These are phyloP conservation scores for Eleginops maclovinus DNA, from an alignment of 2,113 vertebrate species.

Conservation along the genomic window DNA sequence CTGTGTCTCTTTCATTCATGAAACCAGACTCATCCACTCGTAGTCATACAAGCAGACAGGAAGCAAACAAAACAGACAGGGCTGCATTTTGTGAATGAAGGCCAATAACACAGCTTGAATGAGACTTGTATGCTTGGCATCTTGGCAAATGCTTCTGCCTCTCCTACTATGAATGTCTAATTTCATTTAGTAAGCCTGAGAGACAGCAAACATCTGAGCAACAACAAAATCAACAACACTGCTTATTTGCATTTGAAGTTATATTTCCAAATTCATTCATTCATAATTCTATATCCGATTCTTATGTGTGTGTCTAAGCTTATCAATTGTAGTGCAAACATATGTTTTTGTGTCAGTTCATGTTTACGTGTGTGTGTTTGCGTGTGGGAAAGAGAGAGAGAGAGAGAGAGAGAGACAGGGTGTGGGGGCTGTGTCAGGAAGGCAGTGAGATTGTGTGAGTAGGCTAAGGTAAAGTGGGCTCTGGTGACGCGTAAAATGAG, in stretches of 20 bases:
- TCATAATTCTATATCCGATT: background rate
- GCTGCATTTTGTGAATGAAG: conserved; percentile 59
- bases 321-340: conserved; percentile 8
- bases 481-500: conserved; percentile 79
- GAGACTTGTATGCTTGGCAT: background rate
- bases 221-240: background rate
- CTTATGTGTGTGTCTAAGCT: background rate
- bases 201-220: background rate
- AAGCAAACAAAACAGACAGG: conserved; percentile 39
- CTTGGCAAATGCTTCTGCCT: conserved; percentile 2
- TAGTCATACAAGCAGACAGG: conserved; percentile 38
- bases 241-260: background rate
- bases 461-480: conserved; percentile 52
- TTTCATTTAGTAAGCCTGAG: conserved; percentile 5
- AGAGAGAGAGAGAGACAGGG: background rate
- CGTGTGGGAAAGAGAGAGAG: background rate
- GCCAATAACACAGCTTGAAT: conserved; percentile 24
- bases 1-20: conserved; percentile 46
- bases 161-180: background rate
- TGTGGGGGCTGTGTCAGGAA: too few species aligned
- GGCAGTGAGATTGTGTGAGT: conserved; percentile 52
- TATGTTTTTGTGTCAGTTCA: background rate
- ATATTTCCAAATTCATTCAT: background rate
- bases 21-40: conserved; percentile 39
- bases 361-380: background rate